Conservation (phyloP, 2,113 vertebrate genomes). For the Sinocyclocheilus grahami region DNA sequence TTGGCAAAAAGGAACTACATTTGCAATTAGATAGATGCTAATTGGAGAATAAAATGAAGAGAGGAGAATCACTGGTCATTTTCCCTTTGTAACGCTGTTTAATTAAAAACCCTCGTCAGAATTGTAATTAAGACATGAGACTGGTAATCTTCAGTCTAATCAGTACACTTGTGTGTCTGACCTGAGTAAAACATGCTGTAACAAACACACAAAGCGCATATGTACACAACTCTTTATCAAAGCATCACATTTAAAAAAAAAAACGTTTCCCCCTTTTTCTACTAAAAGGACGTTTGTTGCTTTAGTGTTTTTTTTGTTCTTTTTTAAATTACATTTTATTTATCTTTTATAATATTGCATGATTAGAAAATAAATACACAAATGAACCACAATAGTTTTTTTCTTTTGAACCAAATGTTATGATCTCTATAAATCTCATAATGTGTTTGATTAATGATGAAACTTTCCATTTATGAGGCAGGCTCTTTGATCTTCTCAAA, state of each 20-base stretch:
- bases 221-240: constrained; percentile 78
- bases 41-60: constrained; percentile 56
- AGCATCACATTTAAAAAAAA: constrained; percentile 74
- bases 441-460: background rate
- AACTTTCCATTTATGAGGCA: background rate
- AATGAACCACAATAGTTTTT: background rate
- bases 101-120: constrained; percentile 62
- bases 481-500: background rate
- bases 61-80: constrained; percentile 53
- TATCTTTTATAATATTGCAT: background rate
- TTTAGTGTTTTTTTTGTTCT: no score
- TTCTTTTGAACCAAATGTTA: no score
- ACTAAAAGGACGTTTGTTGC: background rate
- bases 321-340: no score
- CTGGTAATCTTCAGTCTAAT: constrained; percentile 51
- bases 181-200: constrained; percentile 42
- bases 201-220: constrained; percentile 63
- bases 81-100: constrained; percentile 60
- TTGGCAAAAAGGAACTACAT: constrained; percentile 55
- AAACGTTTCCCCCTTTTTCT: constrained; percentile 49
- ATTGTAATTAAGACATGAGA: constrained; percentile 63
- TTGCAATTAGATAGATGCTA: constrained; percentile 60
- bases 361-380: background rate
- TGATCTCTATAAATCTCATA: background rate
- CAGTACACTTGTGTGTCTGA: constrained; percentile 49